Percentiles rank a stretch among this genome's conserved stretches.
Evolutionary conservation across 1,140 invertebrate genomes (phyloP).

Genomic region (Galleria mellonella): DNA sequence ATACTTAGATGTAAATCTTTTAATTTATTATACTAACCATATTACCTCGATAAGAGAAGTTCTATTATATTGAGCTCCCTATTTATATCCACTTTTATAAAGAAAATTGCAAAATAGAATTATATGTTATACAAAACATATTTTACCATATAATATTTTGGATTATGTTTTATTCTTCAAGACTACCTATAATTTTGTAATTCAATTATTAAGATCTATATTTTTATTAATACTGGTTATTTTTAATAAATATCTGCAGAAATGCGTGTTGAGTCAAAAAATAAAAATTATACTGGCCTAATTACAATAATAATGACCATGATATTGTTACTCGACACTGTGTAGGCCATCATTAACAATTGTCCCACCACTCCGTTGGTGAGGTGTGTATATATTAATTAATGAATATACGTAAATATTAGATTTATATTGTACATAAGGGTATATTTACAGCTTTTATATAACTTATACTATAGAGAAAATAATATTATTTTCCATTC

Average conservation of each 20-base stretch:
- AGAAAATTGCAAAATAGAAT: too few relatives aligned
- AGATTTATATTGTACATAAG: conserved; percentile 16
- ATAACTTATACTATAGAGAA: conserved; percentile 12
- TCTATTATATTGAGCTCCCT: too few relatives aligned
- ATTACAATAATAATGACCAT: not conserved
- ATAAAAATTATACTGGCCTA: conserved; percentile 15
- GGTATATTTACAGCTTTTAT: conserved; percentile 24
- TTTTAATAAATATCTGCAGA: conserved; percentile 9
- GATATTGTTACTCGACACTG: not conserved
- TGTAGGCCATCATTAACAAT: conserved; percentile 23
- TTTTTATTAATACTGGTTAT: conserved; percentile 18
- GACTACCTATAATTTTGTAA: too few relatives aligned
- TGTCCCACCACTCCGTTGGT: conserved; percentile 17
- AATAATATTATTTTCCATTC: conserved; percentile 19
- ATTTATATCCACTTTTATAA: too few relatives aligned
- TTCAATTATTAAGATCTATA: too few relatives aligned
- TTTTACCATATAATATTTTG: too few relatives aligned
- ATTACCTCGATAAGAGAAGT: not conserved
- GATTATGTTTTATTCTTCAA: too few relatives aligned
- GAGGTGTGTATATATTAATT: conserved; percentile 13
- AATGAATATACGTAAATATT: not conserved
- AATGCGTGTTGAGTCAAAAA: conserved; percentile 10
- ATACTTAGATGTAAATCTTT: conserved; percentile 3
- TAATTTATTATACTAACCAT: conserved; percentile 5
- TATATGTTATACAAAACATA: too few relatives aligned